Evolutionary conservation across 1,140 invertebrate genomes (phyloP).

Genomic region (Mamestra configurata): DNA sequence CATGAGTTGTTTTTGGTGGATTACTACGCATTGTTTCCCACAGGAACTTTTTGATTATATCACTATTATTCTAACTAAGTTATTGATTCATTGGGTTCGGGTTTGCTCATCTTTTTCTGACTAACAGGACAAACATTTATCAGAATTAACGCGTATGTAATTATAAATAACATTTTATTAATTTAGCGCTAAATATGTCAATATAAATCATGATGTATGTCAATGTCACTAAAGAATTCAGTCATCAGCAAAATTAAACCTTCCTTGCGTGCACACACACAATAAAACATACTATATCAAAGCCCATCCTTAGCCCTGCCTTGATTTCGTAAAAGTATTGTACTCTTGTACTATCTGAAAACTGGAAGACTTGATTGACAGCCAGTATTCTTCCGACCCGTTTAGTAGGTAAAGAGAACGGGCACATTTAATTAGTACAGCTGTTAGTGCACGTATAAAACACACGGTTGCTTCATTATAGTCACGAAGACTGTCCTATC

Average conservation of each 20-base stretch:
- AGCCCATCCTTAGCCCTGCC: neutral
- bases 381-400: neutral
- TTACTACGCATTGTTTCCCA: constrained; percentile 36
- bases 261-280: neutral
- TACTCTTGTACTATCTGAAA: neutral
- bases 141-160: neutral
- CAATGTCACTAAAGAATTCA: neutral
- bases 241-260: neutral
- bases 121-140: neutral
- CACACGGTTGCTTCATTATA: constrained; percentile 26
- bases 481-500: constrained; percentile 40
- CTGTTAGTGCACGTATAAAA: constrained; percentile 29
- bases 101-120: neutral
- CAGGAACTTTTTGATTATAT: constrained; percentile 37
- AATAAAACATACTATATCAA: neutral
- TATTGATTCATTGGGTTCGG: constrained; percentile 28
- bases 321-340: neutral
- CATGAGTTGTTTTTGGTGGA: constrained; percentile 59
- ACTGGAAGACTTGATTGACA: neutral
- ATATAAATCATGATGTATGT: neutral
- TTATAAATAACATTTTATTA: neutral
- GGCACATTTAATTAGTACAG: constrained; percentile 6
- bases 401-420: constrained; percentile 17
- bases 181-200: neutral
- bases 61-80: constrained; percentile 27